Evolutionary conservation across 2,888 invertebrate species (phyloP), one percentile per base, ranked within the genome.

Genomic region (Clistopyga incitator): DNA sequence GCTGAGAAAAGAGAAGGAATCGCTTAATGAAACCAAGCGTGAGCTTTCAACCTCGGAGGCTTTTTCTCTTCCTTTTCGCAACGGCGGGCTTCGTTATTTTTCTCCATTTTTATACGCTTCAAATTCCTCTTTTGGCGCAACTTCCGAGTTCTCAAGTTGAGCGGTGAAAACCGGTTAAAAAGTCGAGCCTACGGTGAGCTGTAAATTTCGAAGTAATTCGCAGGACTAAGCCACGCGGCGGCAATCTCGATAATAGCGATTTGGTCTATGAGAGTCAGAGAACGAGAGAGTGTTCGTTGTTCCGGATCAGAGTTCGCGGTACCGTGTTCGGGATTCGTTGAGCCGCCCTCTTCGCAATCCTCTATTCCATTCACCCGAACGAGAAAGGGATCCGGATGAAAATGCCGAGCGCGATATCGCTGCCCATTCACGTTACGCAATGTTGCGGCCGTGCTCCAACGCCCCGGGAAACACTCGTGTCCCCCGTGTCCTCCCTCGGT

Each of bases 151-250:
- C 34, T 56, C 29, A 61, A 50, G 15, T 74, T 15, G 34, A 20
- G 10, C 8, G 18, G 50, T n/a, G 20, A 50, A 59, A 64, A 18
- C 70, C 61, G 34, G 68, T 54, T n/a, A n/a, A 78, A 78, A 74
- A 70, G 29, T 29, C 71, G 13, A 29, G 18, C 56, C 50, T n/a
- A n/a, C 29, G 23, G 29, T 20, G 77, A 54, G 45, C 29, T 64
- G 64, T 79, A 82, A 74, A 78, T 79, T 75, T 74, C 34, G 59
- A 80, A 74, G 68, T 56, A 80, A 59, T 80, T 80, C 68, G 20
- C n/a, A 38, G 23, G 67, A 68, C 61, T 70, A 54, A 68, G 47
- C 77, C 77, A 10, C 52, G 65, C 54, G 50, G 65, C 54, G 50
- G 67, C 64, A 76, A 71, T 71, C 65, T 52, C 59, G 82, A 68